phyloP scores from a whole-genome alignment of 2,113 vertebrate species.

The Cyprinodon variegatus region DNA sequence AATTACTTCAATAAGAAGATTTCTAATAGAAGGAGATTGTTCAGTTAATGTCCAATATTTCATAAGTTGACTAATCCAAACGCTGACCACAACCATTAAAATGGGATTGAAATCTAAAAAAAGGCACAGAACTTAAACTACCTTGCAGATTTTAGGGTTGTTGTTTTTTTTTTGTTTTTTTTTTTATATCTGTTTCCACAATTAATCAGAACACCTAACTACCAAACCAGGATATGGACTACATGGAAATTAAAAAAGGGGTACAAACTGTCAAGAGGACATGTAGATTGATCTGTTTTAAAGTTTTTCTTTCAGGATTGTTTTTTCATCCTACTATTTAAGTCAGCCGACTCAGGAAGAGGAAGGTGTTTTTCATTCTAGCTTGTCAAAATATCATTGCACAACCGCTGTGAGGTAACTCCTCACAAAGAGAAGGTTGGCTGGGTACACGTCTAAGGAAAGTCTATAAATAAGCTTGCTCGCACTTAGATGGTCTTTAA shows the following conservation, averaged over 20 bases:
- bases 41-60: not conserved
- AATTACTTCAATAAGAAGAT: not conserved
- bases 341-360: conserved; percentile 9
- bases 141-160: not conserved
- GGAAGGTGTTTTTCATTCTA: conserved; percentile 23
- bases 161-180: no score
- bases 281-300: not conserved
- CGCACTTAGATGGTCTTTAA: not conserved
- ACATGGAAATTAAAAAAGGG: not conserved
- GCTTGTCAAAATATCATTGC: conserved; percentile 6
- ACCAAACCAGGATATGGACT: not conserved
- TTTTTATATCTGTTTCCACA: not conserved
- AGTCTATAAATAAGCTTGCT: conserved; percentile 4
- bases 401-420: conserved; percentile 8
- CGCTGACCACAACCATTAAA: not conserved
- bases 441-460: not conserved
- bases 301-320: not conserved
- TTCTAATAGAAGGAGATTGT: not conserved
- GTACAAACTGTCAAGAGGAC: not conserved
- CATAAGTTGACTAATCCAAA: not conserved
- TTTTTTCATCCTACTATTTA: not conserved
- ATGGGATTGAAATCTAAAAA: not conserved
- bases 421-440: not conserved
- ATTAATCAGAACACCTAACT: not conserved
- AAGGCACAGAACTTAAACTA: not conserved